Evolutionary conservation across 2,113 vertebrate genomes (phyloP), one percentile per base, ranked within the genome.

Genomic region (Poecile atricapillus): DNA sequence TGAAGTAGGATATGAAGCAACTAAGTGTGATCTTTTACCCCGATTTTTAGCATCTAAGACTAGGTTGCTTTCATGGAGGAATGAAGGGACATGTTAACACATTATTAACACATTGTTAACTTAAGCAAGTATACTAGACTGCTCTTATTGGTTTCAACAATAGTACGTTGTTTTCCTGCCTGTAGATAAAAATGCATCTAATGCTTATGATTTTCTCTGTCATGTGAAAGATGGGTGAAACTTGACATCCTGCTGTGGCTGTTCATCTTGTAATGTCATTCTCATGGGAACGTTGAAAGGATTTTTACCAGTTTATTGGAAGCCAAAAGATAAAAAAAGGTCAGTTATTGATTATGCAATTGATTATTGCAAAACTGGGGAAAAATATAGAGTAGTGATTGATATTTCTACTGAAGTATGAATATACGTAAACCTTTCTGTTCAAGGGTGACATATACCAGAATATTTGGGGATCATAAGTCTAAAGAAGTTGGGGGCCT

Each of bases 391-490:
- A 55, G 13, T 31, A 68, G 13, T 22, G 7, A 37, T 9, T 78
- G 9, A 20, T 79, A 65, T 88, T 83, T 62, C 30, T 41, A 6
- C 7, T 17, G 11, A 46, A 58, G 5, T 44, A 20, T 30, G 37
- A 53, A 10, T 41, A 28, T 9, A 50, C 35, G 52, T 24, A 75
- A 79, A 12, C 2, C 7, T 60, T 37, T 86, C 30, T 79, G 9
- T 56, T 89, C 20, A 62, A 79, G 37, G 7, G 2, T 64, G 35
- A 64, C 14, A 63, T 69, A 43, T 3, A 37, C 27, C 33, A 28
- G 23, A 69, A 50, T 44, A 15, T 27, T 35, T 71, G 9, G 15
- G 7, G 8, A 59, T 41, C 0, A 0, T 67, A 47, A 41, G 16
- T 65, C n/a, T 75, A 44, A 62, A 47, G n/a, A 74, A 56, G 6